phyloP scores from a whole-genome alignment of 2,113 vertebrate genomes.

The Anas platyrhynchos region DNA sequence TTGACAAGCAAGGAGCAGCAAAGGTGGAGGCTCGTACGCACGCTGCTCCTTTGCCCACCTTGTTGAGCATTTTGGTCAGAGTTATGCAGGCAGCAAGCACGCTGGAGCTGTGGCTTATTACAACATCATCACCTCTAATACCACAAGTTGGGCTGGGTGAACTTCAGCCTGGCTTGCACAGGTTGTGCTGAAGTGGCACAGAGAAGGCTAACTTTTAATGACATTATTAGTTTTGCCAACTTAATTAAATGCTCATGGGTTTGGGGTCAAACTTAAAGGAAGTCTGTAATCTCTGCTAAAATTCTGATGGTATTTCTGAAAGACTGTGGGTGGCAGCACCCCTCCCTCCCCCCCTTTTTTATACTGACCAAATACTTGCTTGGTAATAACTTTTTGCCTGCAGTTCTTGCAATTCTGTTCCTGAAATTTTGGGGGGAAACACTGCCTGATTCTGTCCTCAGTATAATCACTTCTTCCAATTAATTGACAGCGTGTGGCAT shows the following conservation, averaged over 20 bases:
- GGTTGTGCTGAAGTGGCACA: background rate
- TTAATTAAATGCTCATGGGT: background rate
- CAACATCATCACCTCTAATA: background rate
- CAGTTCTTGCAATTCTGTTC: background rate
- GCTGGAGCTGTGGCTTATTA: background rate
- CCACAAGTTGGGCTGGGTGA: background rate
- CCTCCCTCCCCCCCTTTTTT: background rate
- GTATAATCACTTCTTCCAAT: background rate
- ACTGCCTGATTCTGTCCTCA: background rate
- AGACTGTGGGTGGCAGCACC: background rate
- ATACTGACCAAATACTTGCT: background rate
- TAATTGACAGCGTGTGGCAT: background rate
- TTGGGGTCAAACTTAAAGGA: background rate
- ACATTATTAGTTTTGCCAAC: background rate
- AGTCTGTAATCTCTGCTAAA: background rate
- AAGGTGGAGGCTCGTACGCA: background rate
- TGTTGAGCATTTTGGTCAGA: background rate
- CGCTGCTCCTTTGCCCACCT: background rate
- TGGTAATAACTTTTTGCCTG: background rate
- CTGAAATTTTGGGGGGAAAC: background rate
- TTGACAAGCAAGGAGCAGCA: background rate
- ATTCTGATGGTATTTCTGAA: background rate
- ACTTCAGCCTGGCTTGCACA: background rate
- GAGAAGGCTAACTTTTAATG: background rate
- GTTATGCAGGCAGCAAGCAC: background rate